Evolutionary conservation across 2,888 invertebrate species (phyloP), one percentile per base, ranked within the genome.

Genomic region (Scaptomyza polygonia): DNA sequence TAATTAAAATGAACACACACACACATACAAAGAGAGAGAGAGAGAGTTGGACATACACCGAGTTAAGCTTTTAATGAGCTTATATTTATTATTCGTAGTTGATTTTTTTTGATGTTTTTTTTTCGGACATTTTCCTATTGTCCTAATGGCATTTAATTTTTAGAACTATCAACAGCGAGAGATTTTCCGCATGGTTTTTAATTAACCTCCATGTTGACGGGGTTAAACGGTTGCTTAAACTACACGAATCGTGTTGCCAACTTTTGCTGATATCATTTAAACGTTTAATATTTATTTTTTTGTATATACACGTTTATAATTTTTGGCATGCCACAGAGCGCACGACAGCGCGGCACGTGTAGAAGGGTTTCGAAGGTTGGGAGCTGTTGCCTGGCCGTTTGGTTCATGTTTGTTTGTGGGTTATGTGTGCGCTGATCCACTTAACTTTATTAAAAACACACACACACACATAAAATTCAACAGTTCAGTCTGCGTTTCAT

Each of bases 31-130:
- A n/a, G n/a, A n/a, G n/a, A n/a, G n/a, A n/a, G n/a, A 21, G 42
- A 36, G 9, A 9, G 18, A 30, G 9, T 12, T 32, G 29, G 9
- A 25, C 29, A 48, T 18, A 7, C 30, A 7, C 29, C 29, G 29
- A 43, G 45, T 75, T 87, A 76, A 85, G 83, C 88, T 67, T 69
- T 79, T 85, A 87, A 87, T 83, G 88, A 85, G 88, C 83, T 83
- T 83, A 83, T 72, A 87, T 87, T 87, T 87, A 73, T 74, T 67
- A 77, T 73, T 34, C 16, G 32, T 43, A 42, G 42, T 44, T 44
- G 39, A 32, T 27, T 40, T 30, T 40, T 21, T 21, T 43, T 47
- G 34, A 39, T 44, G 39, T 40, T 25, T 40, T 25, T 40, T 49
- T 66, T 53, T 45, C 32, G 8, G 54, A 18, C 27, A 49, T 39